These are phyloP conservation scores for Ellobius talpinus DNA, from an alignment of 2,113 vertebrate species.

Conservation along the genomic window DNA sequence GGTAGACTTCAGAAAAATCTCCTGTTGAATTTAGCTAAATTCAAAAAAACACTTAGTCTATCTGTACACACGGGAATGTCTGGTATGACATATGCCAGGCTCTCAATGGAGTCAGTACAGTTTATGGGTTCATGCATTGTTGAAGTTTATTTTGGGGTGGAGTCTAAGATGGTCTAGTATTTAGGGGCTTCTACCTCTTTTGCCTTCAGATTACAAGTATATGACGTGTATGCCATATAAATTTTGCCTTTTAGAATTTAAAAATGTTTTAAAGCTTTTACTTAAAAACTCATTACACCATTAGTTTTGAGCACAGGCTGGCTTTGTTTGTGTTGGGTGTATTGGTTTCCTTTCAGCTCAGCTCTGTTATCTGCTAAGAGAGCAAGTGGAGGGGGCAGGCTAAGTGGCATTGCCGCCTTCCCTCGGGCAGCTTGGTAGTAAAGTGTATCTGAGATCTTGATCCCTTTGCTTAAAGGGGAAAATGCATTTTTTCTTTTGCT, in stretches of 20 bases:
- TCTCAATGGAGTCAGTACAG: neutral
- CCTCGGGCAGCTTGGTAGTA: neutral
- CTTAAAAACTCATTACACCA: neutral
- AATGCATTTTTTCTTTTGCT: neutral
- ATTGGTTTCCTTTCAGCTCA: no score
- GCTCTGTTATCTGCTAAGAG: neutral
- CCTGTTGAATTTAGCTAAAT: neutral
- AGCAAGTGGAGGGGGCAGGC: neutral
- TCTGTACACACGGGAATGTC: neutral
- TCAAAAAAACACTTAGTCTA: neutral
- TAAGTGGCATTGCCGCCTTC: neutral
- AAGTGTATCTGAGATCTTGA: neutral
- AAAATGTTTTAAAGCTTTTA: neutral
- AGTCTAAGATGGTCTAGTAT: neutral
- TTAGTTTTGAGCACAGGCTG: neutral
- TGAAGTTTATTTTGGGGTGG: neutral
- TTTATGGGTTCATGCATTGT: neutral
- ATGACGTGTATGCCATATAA: neutral
- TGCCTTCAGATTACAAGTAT: neutral
- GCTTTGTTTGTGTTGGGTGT: neutral
- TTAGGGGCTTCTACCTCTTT: neutral
- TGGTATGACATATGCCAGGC: neutral
- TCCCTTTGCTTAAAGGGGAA: conserved; percentile 4
- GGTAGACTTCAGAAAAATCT: neutral
- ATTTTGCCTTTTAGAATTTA: neutral